Evolutionary conservation across 37 sponge, comb jelly and placozoan genomes (phyloP), one percentile per base, ranked within the genome.

Genomic region (Chondrilla cf. caribensis): DNA sequence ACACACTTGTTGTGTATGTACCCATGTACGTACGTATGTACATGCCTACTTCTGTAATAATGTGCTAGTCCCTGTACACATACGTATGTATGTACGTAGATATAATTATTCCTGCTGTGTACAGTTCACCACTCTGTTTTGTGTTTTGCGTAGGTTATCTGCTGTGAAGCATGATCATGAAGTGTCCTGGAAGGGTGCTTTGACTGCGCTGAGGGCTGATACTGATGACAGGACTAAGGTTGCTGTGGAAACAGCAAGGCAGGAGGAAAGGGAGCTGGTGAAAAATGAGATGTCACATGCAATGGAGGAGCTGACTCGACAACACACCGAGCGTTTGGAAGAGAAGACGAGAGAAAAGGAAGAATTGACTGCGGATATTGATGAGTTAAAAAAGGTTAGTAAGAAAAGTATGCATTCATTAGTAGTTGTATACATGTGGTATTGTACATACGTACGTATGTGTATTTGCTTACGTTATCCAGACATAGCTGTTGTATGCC

Each of bases 71-170:
- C n/a, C n/a, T n/a, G n/a, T n/a, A n/a, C n/a, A n/a, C n/a, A n/a
- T 62, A 62, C 22, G 64, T 62, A 29, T 15, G 64, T 62, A 62
- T n/a, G 15, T 62, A 62, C 64, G 64, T 62, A 62, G 18, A n/a
- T 62, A 62, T 28, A 7, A 19, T 19, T 29, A 29, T n/a, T 55
- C 11, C 17, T 55, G 17, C 11, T 55, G 57, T 55, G 17, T 55
- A 17, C 17, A 55, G 57, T 11, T 55, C 17, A 19, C 11, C 11
- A 11, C 11, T 55, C 11, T 19, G 11, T 17, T 55, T 55, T 55
- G 57, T 55, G 17, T 55, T 55, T 47, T 2, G 35, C 35, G 21
- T 19, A 73, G 76, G 76, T 3, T 73, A 21, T n/a, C 41, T 22
- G 24, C 76, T 40, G 11, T 18, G 1, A 38, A 73, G 25, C 76